Evolutionary conservation across 2,888 invertebrate genomes (phyloP).

Genomic region (Helobdella robusta): DNA sequence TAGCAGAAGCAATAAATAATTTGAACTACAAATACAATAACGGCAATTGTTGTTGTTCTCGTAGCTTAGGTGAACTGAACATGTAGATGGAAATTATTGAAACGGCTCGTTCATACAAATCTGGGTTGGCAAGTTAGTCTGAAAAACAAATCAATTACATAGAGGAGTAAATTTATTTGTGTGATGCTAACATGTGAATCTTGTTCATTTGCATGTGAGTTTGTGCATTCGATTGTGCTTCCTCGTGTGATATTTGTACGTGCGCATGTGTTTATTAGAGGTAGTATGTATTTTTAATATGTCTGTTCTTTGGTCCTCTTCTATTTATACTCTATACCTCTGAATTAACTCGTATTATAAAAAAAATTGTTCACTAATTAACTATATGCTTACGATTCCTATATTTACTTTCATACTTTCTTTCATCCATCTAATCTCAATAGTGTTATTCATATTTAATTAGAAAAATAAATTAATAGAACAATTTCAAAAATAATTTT

Average conservation of each 20-base stretch:
- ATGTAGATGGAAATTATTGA: too few species aligned
- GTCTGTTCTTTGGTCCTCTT: background rate
- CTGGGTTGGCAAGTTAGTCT: background rate
- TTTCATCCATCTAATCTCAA: too few species aligned
- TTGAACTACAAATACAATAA: too few species aligned
- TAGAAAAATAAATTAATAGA: too few species aligned
- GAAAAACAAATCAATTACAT: background rate
- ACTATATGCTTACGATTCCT: too few species aligned
- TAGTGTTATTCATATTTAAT: too few species aligned
- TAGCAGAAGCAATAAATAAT: too few species aligned
- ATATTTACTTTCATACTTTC: too few species aligned
- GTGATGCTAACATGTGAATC: background rate
- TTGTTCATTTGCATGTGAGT: background rate
- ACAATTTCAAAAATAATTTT: too few species aligned
- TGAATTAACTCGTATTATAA: too few species aligned
- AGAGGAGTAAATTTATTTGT: background rate
- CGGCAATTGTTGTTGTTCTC: background rate
- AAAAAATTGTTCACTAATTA: too few species aligned
- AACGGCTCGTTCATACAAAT: background rate
- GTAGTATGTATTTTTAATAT: background rate
- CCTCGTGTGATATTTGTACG: conserved; percentile 4
- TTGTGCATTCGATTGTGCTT: conserved; percentile 6
- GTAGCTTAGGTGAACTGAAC: too few species aligned
- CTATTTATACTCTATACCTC: background rate
- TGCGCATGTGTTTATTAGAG: background rate